These are phyloP conservation scores for Otocyon megalotis DNA, from an alignment of 2,113 vertebrate species.

Conservation along the genomic window DNA sequence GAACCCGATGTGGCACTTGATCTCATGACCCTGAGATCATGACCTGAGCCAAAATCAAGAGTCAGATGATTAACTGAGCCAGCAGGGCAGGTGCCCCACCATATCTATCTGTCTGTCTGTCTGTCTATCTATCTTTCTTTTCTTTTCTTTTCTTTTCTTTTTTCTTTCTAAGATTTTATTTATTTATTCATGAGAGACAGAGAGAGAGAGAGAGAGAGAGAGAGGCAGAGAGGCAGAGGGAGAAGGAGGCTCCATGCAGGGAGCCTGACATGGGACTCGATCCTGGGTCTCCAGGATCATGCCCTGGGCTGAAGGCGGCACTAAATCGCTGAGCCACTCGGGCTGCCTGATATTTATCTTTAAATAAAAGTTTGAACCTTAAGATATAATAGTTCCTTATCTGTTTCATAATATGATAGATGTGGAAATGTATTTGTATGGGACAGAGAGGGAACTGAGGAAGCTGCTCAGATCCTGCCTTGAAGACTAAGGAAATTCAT, in stretches of 20 bases:
- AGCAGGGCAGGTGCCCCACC: neutral
- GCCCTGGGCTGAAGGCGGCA: too few species aligned
- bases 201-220: too few species aligned
- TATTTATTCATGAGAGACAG: too few species aligned
- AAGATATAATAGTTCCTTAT: neutral
- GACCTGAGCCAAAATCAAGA: too few species aligned
- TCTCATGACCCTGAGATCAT: neutral
- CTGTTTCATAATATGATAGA: neutral
- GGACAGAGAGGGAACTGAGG: neutral
- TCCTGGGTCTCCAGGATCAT: too few species aligned
- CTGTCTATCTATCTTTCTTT: too few species aligned
- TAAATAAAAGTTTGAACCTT: conserved; percentile 11
- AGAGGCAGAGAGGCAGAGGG: too few species aligned
- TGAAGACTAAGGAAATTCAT: neutral
- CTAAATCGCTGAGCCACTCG: too few species aligned
- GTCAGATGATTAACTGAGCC: neutral
- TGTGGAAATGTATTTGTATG: conserved; percentile 7
- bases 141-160: too few species aligned
- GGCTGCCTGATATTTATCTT: neutral
- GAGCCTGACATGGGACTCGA: too few species aligned
- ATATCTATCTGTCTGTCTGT: neutral
- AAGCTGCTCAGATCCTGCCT: neutral
- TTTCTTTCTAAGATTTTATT: too few species aligned
- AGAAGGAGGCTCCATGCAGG: too few species aligned
- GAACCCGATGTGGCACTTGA: neutral